phyloP scores from a whole-genome alignment of 2,113 vertebrate genomes.

The Calyptommatus sinebrachiatus region DNA sequence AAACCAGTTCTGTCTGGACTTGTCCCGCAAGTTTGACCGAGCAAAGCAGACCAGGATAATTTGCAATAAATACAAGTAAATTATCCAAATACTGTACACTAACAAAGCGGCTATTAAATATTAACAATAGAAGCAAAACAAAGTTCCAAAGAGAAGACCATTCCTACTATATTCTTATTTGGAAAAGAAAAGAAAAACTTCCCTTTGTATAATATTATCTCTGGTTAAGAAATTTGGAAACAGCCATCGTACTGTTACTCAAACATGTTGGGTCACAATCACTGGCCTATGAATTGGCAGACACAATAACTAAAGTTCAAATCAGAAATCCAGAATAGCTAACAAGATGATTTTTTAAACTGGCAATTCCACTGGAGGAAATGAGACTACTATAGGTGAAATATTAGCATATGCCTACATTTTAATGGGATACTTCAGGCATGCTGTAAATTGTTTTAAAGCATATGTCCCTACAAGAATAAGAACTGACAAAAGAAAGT shows the following conservation, averaged over 20 bases:
- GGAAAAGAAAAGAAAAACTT: not conserved
- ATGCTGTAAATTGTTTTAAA: not conserved
- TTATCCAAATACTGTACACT: too few species aligned
- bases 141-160: too few species aligned
- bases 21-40: too few species aligned
- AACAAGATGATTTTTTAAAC: not conserved
- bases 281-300: not conserved
- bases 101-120: too few species aligned
- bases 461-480: not conserved
- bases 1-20: too few species aligned
- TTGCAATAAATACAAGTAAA: too few species aligned
- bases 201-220: not conserved
- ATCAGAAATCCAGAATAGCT: not conserved
- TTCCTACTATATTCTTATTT: too few species aligned
- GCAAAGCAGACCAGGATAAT: too few species aligned
- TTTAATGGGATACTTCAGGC: not conserved
- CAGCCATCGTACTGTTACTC: not conserved
- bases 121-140: too few species aligned
- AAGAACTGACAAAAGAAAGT: too few species aligned
- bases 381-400: not conserved
- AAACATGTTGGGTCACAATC: conserved; percentile 3
- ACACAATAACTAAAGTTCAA: not conserved
- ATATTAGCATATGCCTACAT: too few species aligned
- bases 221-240: not conserved
- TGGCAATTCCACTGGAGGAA: not conserved